Conservation (phyloP, 2,888 invertebrate species). For the Scaptomyza parva region DNA sequence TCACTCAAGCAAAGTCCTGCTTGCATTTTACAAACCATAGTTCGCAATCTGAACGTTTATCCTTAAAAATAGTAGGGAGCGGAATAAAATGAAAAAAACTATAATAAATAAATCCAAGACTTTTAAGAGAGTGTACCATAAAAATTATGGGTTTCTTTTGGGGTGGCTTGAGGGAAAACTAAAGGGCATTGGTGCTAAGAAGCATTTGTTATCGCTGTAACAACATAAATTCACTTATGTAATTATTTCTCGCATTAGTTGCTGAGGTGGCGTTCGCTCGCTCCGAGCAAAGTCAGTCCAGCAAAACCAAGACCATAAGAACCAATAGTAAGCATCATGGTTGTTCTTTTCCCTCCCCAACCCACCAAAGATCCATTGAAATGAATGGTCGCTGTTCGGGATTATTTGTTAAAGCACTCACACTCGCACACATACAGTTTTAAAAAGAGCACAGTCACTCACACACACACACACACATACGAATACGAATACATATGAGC, state of each 20-base stretch:
- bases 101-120: constrained; percentile 70
- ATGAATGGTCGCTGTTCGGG: constrained; percentile 70
- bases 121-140: constrained; percentile 40
- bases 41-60: neutral
- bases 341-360: neutral
- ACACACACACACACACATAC: constrained; percentile 27
- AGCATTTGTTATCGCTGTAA: constrained; percentile 80
- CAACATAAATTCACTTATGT: constrained; percentile 83
- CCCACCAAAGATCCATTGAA: constrained; percentile 31
- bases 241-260: constrained; percentile 83
- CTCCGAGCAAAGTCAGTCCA: constrained; percentile 65
- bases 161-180: constrained; percentile 7
- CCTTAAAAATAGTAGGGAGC: constrained; percentile 1
- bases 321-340: constrained; percentile 48
- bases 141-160: constrained; percentile 37
- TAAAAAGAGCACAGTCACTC: constrained; percentile 46
- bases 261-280: constrained; percentile 69
- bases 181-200: constrained; percentile 58
- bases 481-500: constrained; percentile 21
- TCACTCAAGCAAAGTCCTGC: constrained; percentile 2
- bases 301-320: constrained; percentile 11
- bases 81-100: neutral
- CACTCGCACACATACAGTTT: constrained; percentile 51
- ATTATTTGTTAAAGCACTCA: constrained; percentile 74
- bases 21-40: constrained; percentile 2